phyloP scores from a whole-genome alignment of 92 coral and sea anemone species.

The Pocillopora grandis region DNA sequence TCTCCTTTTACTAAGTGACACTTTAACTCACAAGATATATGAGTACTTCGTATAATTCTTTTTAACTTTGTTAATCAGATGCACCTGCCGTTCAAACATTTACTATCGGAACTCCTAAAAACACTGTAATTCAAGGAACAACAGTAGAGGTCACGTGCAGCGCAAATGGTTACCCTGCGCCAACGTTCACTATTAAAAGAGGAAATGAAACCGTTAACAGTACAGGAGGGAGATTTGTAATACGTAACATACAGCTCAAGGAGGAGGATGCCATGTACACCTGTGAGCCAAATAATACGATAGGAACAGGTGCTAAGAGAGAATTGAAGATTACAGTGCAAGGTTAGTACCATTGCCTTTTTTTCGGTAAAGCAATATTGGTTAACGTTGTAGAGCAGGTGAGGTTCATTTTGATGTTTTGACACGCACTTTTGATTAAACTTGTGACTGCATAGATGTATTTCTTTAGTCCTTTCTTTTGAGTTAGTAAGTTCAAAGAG shows the following conservation, averaged over 20 bases:
- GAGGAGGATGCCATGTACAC: constrained; percentile 46
- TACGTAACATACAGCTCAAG: constrained; percentile 25
- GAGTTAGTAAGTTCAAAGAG: too few species aligned
- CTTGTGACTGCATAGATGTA: too few species aligned
- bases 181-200: constrained; percentile 51
- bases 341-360: constrained; percentile 38
- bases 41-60: neutral
- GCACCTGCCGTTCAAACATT: constrained; percentile 46
- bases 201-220: neutral
- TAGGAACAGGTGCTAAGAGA: constrained; percentile 53
- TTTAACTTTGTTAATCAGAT: constrained; percentile 21
- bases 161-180: constrained; percentile 72
- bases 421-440: too few species aligned
- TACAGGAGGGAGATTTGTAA: neutral
- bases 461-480: too few species aligned
- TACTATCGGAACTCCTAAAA: constrained; percentile 52
- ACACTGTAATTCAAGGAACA: constrained; percentile 41
- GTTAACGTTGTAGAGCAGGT: too few species aligned
- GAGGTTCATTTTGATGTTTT: too few species aligned
- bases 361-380: neutral
- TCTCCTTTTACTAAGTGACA: neutral
- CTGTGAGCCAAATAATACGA: constrained; percentile 52
- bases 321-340: constrained; percentile 39
- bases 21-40: neutral
- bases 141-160: constrained; percentile 47